These are phyloP conservation scores for Peromyscus nudipes DNA, from an alignment of 2,797 vertebrate genomes.

Conservation along the genomic window DNA sequence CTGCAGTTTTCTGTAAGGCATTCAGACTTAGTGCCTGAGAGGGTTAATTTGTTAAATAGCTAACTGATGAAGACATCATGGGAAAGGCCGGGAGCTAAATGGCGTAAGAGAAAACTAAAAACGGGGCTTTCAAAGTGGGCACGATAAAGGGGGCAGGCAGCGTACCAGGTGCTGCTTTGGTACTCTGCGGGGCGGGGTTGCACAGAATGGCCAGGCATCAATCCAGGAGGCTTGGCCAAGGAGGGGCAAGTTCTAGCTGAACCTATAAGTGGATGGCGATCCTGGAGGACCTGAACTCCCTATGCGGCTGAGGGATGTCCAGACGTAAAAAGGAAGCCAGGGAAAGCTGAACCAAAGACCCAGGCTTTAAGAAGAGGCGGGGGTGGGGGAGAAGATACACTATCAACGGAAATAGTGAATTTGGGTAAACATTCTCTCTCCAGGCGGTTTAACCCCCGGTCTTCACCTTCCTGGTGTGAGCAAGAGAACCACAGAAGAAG, in stretches of 20 bases:
- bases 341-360: background rate
- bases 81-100: background rate
- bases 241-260: background rate
- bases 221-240: background rate
- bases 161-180: background rate
- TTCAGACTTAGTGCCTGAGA: background rate
- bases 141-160: too few relatives aligned
- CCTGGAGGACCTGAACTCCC: too few relatives aligned
- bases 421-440: background rate
- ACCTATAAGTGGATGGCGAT: background rate
- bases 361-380: background rate
- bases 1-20: background rate
- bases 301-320: background rate
- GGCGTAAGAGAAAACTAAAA: background rate
- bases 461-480: background rate
- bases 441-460: background rate
- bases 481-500: background rate
- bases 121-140: background rate
- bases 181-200: background rate
- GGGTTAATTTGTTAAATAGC: background rate
- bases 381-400: background rate
- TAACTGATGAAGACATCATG: background rate
- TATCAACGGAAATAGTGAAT: background rate
- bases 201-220: fast-evolving
- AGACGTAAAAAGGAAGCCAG: background rate